Conservation (phyloP, 2,888 invertebrate species). For the Himalopsyche kuldschensis region DNA sequence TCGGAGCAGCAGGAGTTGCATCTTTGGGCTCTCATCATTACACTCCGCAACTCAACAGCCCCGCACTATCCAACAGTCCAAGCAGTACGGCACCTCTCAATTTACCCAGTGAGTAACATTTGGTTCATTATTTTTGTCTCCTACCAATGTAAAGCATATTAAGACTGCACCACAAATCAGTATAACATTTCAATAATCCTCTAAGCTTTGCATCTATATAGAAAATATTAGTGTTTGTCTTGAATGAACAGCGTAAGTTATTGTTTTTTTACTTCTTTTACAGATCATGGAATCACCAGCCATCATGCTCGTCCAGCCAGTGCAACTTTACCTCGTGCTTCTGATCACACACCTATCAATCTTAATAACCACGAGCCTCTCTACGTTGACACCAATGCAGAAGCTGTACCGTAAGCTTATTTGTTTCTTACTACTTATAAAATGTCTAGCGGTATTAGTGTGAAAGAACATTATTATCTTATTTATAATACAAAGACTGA, state of each 20-base stretch:
- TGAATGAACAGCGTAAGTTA: too few relatives aligned
- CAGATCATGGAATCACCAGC: conserved; percentile 41
- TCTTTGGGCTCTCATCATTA: conserved; percentile 74
- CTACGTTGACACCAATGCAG: conserved; percentile 85
- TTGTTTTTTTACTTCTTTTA: background rate
- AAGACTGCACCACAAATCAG: too few relatives aligned
- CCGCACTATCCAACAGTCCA: conserved; percentile 55
- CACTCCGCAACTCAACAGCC: conserved; percentile 65
- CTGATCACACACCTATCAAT: conserved; percentile 46
- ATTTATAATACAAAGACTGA: too few relatives aligned
- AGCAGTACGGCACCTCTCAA: conserved; percentile 58
- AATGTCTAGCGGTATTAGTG: too few relatives aligned
- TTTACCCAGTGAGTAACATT: conserved; percentile 55
- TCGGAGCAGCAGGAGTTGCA: conserved; percentile 68
- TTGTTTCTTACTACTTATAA: background rate
- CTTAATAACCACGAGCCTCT: conserved; percentile 72
- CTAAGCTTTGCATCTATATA: too few relatives aligned
- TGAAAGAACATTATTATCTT: too few relatives aligned
- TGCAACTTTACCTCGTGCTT: conserved; percentile 45
- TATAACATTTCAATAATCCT: too few relatives aligned
- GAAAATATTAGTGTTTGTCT: too few relatives aligned
- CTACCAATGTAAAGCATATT: too few relatives aligned
- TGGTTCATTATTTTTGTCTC: too few relatives aligned
- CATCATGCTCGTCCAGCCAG: conserved; percentile 57
- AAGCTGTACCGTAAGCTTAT: conserved; percentile 78